Evolutionary conservation across 1,140 invertebrate species (phyloP).

Genomic region (Zaprionus tsacasi): DNA sequence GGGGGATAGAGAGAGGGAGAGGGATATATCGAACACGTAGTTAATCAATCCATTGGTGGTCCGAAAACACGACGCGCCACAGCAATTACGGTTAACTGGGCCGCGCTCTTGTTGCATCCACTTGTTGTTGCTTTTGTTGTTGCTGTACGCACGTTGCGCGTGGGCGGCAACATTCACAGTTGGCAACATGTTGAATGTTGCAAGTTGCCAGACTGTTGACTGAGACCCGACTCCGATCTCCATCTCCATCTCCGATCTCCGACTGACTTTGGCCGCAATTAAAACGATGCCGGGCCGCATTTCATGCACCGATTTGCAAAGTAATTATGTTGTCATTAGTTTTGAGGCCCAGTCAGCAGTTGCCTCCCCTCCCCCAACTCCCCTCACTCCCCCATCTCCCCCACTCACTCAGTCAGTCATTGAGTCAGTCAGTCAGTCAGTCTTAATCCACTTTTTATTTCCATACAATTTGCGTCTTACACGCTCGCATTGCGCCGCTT

Average conservation of each 20-base stretch:
- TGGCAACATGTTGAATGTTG: conserved; percentile 50
- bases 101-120: conserved; percentile 29
- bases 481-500: not conserved
- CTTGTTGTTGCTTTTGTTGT: conserved; percentile 29
- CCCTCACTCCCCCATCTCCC: not conserved
- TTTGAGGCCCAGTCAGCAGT: conserved; percentile 18
- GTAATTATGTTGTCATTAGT: conserved; percentile 73
- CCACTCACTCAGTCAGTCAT: not conserved
- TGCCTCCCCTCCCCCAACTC: conserved; percentile 22
- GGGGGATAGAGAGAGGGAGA: not conserved
- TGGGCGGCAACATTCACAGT: conserved; percentile 71
- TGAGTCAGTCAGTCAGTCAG: not conserved
- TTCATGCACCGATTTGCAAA: conserved; percentile 55
- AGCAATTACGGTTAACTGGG: conserved; percentile 78
- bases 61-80: conserved; percentile 71
- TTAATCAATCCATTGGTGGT: conserved; percentile 81
- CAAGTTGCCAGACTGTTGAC: conserved; percentile 1
- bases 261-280: conserved; percentile 52
- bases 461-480: conserved; percentile 17
- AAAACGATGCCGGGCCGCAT: conserved; percentile 57
- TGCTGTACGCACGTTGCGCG: conserved; percentile 62
- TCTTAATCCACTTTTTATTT: conserved; percentile 32
- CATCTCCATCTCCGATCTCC: not conserved
- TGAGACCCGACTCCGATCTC: not conserved
- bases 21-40: conserved; percentile 74